These are phyloP conservation scores for Dolichoris vasculosae DNA, from an alignment of 1,140 invertebrate genomes.

Conservation along the genomic window DNA sequence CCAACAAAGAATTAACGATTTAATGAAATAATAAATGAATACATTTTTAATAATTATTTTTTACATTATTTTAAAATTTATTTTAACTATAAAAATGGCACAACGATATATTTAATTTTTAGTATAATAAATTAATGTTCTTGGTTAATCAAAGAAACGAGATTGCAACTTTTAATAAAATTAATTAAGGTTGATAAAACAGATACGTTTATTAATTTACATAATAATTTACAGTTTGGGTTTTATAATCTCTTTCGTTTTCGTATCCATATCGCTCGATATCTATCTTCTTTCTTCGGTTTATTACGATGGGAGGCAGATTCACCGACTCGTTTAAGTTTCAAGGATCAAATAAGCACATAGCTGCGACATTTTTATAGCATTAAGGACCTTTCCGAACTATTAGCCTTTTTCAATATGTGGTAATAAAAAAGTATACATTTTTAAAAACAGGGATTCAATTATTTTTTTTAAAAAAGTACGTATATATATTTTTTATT, in stretches of 20 bases:
- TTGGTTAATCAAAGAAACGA: too few species aligned
- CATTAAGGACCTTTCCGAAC: neutral
- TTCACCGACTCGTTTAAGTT: conserved; percentile 13
- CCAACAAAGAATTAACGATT: too few species aligned
- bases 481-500: too few species aligned
- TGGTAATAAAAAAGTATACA: neutral
- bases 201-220: conserved; percentile 29
- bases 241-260: neutral
- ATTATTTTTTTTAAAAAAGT: too few species aligned
- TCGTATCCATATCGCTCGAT: conserved; percentile 27
- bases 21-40: too few species aligned
- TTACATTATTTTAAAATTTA: too few species aligned
- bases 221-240: conserved; percentile 2
- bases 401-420: too few species aligned
- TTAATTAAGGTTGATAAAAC: neutral
- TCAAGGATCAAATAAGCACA: neutral
- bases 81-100: too few species aligned
- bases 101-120: too few species aligned
- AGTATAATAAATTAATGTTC: too few species aligned
- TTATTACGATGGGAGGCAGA: conserved; percentile 48
- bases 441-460: too few species aligned
- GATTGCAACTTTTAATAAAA: neutral
- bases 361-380: conserved; percentile 34
- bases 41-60: too few species aligned
- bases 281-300: conserved; percentile 41